Conservation (phyloP, 53 echinoderm and acorn worm genomes). For the Astropecten irregularis region DNA sequence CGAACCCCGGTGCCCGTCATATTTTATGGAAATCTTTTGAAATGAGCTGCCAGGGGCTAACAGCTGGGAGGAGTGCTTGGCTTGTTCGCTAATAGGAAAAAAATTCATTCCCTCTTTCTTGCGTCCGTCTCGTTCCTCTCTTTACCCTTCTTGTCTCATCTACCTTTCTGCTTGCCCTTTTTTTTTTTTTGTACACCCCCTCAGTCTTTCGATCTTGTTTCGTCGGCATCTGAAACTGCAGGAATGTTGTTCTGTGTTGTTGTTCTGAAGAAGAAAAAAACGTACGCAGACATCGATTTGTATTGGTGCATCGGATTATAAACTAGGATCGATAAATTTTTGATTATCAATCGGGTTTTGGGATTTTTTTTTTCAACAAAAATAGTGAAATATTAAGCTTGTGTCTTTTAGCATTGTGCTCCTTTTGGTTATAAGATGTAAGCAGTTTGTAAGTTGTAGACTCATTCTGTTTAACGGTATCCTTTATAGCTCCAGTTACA, state of each 20-base stretch:
- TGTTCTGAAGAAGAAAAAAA: no score
- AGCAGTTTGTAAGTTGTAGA: no score
- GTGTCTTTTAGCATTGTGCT: no score
- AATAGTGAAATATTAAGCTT: no score
- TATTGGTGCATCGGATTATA: slow-evolving; percentile 4
- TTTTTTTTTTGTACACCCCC: slow-evolving; percentile 4
- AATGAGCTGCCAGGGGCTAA: slow-evolving; percentile 31
- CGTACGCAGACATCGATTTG: slow-evolving; percentile 21
- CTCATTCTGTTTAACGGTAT: no score
- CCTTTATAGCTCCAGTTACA: no score
- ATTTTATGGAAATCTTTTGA: slow-evolving; percentile 55
- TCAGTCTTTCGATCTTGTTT: background rate
- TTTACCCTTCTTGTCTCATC: background rate
- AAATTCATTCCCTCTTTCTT: slow-evolving; percentile 3
- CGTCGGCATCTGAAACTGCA: background rate
- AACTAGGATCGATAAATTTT: no score
- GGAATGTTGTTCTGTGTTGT: slow-evolving; percentile 2
- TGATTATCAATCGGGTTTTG: no score
- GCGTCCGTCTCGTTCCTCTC: background rate
- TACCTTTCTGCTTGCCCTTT: background rate
- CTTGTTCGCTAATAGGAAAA: slow-evolving; percentile 44
- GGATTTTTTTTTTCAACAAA: no score
- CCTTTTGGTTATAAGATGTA: no score
- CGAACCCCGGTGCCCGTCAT: slow-evolving; percentile 8
- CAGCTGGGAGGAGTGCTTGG: slow-evolving; percentile 21